These are phyloP conservation scores for Antechinus flavipes DNA, from an alignment of 2,113 vertebrate genomes.

Conservation along the genomic window DNA sequence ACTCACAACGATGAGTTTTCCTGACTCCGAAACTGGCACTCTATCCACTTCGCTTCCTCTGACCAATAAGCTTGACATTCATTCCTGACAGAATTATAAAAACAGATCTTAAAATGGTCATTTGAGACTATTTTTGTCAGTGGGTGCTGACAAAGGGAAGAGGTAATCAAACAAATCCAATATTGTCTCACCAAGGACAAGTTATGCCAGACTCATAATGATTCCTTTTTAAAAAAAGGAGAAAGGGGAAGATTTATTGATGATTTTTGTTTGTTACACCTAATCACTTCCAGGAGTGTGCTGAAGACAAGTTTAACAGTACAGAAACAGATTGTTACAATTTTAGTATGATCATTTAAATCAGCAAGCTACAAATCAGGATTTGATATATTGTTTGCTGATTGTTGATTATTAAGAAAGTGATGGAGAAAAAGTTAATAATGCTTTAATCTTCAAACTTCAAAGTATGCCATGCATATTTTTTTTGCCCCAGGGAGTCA, in stretches of 20 bases:
- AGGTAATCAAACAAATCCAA: background rate
- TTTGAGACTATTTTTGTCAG: too few relatives aligned
- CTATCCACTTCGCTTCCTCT: background rate
- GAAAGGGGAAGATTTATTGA: background rate
- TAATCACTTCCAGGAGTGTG: background rate
- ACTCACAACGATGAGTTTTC: background rate
- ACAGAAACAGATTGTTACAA: background rate
- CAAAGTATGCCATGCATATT: background rate
- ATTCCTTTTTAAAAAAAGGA: background rate
- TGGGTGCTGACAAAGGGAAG: background rate
- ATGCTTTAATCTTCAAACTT: background rate
- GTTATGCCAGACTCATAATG: background rate
- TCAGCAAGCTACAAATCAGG: background rate
- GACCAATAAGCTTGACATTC: background rate
- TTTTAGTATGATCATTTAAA: background rate
- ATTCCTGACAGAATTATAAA: background rate
- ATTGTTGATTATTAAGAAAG: background rate
- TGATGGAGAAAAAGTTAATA: background rate
- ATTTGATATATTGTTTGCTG: background rate
- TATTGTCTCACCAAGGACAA: background rate
- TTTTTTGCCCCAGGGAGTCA: background rate
- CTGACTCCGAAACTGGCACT: background rate
- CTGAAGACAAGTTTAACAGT: background rate
- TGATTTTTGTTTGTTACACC: background rate
- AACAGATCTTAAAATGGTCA: background rate